phyloP scores from a whole-genome alignment of 2,113 vertebrate genomes.

The Apus apus region DNA sequence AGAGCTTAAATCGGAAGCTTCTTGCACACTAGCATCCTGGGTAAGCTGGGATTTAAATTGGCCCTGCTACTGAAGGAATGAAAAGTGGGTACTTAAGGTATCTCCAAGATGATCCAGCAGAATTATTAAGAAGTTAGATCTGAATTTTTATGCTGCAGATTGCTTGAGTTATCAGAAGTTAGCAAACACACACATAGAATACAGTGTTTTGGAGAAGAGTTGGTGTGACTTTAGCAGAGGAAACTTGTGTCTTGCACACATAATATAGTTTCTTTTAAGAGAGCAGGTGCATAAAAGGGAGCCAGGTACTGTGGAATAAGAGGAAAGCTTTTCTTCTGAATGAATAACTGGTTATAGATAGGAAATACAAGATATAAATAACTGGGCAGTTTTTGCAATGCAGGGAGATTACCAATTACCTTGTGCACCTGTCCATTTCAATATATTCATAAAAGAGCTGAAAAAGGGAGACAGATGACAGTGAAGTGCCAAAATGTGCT shows the following conservation, averaged over 20 bases:
- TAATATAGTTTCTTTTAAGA: background rate
- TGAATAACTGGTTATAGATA: background rate
- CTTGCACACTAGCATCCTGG: background rate
- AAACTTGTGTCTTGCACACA: background rate
- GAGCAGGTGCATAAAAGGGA: background rate
- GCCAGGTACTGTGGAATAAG: background rate
- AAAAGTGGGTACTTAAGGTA: background rate
- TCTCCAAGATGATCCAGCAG: background rate
- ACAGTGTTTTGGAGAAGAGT: background rate
- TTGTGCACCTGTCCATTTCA: background rate
- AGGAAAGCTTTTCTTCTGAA: background rate
- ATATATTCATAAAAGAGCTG: background rate
- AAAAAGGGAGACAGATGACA: rapidly evolving
- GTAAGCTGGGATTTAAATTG: background rate
- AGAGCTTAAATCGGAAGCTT: background rate
- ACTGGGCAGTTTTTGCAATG: background rate
- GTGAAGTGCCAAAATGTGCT: background rate
- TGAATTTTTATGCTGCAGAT: background rate
- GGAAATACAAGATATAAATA: background rate
- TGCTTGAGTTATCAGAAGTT: background rate
- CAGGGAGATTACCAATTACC: background rate
- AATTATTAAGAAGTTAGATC: background rate
- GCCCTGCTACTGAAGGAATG: background rate
- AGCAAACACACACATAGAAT: background rate
- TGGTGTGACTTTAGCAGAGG: background rate